These are phyloP conservation scores for Leptobrachium leishanense DNA, from an alignment of 2,113 vertebrate genomes.

Conservation along the genomic window DNA sequence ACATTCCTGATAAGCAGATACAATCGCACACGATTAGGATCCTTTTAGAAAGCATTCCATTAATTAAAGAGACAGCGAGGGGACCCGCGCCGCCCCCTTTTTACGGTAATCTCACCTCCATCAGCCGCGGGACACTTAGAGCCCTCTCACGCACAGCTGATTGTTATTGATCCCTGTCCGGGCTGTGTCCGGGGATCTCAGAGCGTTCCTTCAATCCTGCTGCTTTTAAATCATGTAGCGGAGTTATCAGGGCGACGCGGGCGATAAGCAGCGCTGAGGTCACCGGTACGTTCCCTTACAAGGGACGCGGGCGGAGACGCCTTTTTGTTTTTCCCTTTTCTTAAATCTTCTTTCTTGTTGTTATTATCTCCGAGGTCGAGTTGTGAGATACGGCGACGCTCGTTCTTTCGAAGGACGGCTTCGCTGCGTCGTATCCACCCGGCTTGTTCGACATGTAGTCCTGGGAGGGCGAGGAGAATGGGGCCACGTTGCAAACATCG, in stretches of 20 bases:
- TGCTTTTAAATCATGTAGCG: conserved; percentile 70
- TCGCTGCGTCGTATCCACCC: conserved; percentile 66
- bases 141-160: conserved; percentile 70
- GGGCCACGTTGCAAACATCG: background rate
- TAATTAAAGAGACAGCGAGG: conserved; percentile 81
- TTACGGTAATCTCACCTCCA: conserved; percentile 72
- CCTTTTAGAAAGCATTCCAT: conserved; percentile 85
- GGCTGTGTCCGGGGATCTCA: conserved; percentile 68
- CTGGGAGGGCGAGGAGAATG: conserved; percentile 10
- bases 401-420: conserved; percentile 75
- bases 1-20: conserved; percentile 81
- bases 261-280: conserved; percentile 73
- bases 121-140: conserved; percentile 69
- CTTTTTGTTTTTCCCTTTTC: conserved; percentile 1
- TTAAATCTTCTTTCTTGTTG: conserved; percentile 52
- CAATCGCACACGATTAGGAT: conserved; percentile 81
- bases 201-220: conserved; percentile 70
- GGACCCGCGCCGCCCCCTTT: conserved; percentile 69
- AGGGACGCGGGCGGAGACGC: conserved; percentile 57
- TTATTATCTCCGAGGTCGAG: conserved; percentile 69
- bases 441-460: conserved; percentile 32
- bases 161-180: conserved; percentile 72
- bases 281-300: conserved; percentile 66
- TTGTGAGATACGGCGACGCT: conserved; percentile 70
- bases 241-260: conserved; percentile 71